Evolutionary conservation across 2,888 invertebrate genomes (phyloP).

Genomic region (Ceramica pisi): DNA sequence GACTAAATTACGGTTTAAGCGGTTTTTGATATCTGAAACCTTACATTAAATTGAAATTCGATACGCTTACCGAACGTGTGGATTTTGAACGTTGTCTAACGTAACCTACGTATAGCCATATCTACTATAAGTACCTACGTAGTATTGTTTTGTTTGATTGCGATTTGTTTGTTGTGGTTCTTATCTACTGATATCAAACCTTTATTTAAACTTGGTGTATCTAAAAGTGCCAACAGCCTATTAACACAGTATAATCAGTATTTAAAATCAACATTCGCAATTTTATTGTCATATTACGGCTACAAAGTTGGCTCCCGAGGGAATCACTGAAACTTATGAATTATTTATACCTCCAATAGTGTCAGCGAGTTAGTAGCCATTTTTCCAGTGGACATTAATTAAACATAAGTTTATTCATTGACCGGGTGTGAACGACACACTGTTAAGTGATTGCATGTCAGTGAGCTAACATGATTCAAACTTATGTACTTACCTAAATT

Average conservation of each 20-base stretch:
- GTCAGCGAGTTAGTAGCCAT: neutral
- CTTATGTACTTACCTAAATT: conserved; percentile 29
- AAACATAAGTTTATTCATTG: conserved; percentile 42
- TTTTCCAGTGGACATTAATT: conserved; percentile 32
- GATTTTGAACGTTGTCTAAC: conserved; percentile 10
- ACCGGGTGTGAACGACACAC: conserved; percentile 24
- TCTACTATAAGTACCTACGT: neutral
- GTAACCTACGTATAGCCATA: conserved; percentile 1
- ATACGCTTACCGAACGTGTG: conserved; percentile 20
- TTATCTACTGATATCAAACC: conserved; percentile 54
- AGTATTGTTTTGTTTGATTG: conserved; percentile 49
- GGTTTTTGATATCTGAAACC: conserved; percentile 51
- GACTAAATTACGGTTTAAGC: conserved; percentile 44
- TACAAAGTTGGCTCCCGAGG: conserved; percentile 11
- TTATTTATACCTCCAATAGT: conserved; percentile 12
- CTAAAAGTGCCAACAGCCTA: conserved; percentile 45
- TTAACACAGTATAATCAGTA: conserved; percentile 51
- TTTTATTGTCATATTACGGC: conserved; percentile 10
- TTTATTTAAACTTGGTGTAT: conserved; percentile 51
- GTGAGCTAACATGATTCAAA: conserved; percentile 38
- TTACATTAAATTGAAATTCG: conserved; percentile 41
- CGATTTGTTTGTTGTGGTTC: conserved; percentile 56
- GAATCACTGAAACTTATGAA: conserved; percentile 17
- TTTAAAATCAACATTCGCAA: conserved; percentile 23
- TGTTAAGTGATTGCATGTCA: conserved; percentile 51